Evolutionary conservation across 2,797 vertebrate species (phyloP).

Genomic region (Hoplostethus atlanticus): DNA sequence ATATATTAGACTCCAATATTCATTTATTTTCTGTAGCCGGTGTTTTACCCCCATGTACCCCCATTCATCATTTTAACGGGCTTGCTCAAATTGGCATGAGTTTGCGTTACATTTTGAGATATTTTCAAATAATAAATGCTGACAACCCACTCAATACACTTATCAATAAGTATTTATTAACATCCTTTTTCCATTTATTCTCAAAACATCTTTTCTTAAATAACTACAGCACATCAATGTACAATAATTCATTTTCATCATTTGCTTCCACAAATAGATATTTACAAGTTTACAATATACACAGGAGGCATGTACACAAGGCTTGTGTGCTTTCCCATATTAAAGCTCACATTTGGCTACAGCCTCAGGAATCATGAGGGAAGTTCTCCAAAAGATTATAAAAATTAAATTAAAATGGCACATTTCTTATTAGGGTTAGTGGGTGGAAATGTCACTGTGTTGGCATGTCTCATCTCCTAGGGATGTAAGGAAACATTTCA

Average conservation of each 20-base stretch:
- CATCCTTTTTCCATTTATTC: constrained; percentile 34
- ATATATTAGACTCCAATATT: no score
- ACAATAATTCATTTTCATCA: constrained; percentile 55
- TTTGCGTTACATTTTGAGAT: no score
- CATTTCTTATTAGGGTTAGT: constrained; percentile 35
- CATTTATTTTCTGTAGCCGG: no score
- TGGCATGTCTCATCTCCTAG: constrained; percentile 26
- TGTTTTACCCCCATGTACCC: no score
- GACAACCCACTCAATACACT: constrained; percentile 17
- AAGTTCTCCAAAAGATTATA: constrained; percentile 31
- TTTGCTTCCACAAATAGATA: constrained; percentile 70
- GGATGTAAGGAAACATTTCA: constrained; percentile 44
- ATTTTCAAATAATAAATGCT: constrained; percentile 1
- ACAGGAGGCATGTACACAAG: constrained; percentile 76
- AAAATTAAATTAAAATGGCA: constrained; percentile 41
- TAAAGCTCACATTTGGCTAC: constrained; percentile 73
- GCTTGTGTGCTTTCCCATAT: constrained; percentile 43
- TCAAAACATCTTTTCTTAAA: constrained; percentile 67
- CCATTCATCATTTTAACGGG: no score
- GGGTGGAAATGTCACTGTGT: constrained; percentile 24
- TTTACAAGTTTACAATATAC: constrained; percentile 80
- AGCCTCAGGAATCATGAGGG: constrained; percentile 55
- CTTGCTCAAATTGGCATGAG: no score
- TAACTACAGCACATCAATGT: constrained; percentile 71
- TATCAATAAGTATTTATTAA: constrained; percentile 81